Percentiles rank a stretch among this genome's conserved stretches.
These are phyloP conservation scores for Xylota segnis DNA, from an alignment of 2,888 invertebrate species.

Conservation along the genomic window DNA sequence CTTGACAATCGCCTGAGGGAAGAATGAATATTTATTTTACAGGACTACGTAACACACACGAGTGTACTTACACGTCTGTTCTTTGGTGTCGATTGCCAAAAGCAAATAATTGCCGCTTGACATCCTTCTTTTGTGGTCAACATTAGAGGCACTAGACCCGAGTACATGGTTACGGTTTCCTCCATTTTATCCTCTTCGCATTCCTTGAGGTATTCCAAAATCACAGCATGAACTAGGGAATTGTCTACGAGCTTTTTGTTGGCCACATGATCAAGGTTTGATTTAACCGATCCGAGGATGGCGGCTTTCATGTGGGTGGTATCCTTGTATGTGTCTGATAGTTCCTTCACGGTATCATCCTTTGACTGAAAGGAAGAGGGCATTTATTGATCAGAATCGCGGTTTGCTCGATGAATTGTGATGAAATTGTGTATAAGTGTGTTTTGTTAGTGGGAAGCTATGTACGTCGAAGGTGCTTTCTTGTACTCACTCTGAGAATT, in stretches of 20 bases:
- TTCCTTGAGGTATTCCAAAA: conserved; percentile 92
- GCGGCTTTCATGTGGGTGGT: conserved; percentile 90
- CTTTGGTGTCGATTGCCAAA: conserved; percentile 94
- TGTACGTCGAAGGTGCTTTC: no score
- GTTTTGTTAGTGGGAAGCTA: no score
- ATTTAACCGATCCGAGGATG: conserved; percentile 89
- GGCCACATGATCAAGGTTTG: conserved; percentile 89
- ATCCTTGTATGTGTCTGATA: conserved; percentile 90
- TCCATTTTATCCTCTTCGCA: conserved; percentile 89
- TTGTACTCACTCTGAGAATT: no score
- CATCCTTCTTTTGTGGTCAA: conserved; percentile 93
- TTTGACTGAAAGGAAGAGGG: conserved; percentile 85
- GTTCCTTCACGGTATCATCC: conserved; percentile 88
- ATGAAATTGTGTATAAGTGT: no score
- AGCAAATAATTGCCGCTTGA: conserved; percentile 91
- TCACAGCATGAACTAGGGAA: conserved; percentile 91
- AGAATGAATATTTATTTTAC: neutral
- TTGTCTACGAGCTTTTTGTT: conserved; percentile 90
- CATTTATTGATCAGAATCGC: no score
- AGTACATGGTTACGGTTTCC: conserved; percentile 91
- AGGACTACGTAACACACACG: neutral
- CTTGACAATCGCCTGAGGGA: conserved; percentile 91
- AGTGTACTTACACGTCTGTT: conserved; percentile 88
- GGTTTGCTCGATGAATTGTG: no score
- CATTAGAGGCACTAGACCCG: conserved; percentile 88